A percentile compares a stretch with the other conserved stretches of the same genome.
Evolutionary conservation across 2,888 invertebrate genomes (phyloP).

Genomic region (Drymonia ruficornis): DNA sequence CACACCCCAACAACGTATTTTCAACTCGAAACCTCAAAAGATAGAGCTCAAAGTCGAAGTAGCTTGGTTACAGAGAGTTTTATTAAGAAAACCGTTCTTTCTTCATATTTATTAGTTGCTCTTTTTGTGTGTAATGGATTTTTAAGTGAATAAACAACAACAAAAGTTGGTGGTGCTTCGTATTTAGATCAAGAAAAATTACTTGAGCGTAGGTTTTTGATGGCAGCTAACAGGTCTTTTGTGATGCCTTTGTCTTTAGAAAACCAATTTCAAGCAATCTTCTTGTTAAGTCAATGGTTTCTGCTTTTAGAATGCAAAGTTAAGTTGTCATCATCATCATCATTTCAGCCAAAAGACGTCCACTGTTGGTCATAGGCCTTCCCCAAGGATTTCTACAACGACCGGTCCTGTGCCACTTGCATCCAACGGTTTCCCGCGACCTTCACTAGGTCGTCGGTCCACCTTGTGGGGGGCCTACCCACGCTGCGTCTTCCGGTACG

Average conservation of each 20-base stretch:
- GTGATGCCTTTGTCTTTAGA: neutral
- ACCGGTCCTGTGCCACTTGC: no score
- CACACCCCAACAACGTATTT: slow-evolving; percentile 19
- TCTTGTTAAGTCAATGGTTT: slow-evolving; percentile 5
- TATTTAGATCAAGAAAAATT: slow-evolving; percentile 39
- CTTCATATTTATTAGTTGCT: slow-evolving; percentile 78
- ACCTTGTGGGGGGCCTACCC: no score
- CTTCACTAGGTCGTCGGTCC: no score
- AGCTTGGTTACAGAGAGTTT: slow-evolving; percentile 37
- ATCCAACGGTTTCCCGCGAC: no score
- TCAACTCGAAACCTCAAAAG: slow-evolving; percentile 8
- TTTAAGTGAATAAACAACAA: slow-evolving; percentile 80
- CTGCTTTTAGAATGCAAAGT: neutral
- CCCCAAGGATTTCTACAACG: no score
- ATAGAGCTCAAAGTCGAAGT: slow-evolving; percentile 31
- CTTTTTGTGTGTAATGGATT: slow-evolving; percentile 80
- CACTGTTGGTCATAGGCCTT: no score
- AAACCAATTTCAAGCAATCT: neutral
- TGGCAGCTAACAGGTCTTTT: neutral
- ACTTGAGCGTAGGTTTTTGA: slow-evolving; percentile 16
- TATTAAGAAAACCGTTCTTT: slow-evolving; percentile 59
- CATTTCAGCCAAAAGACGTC: no score
- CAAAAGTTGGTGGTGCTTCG: slow-evolving; percentile 46
- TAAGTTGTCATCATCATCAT: neutral
- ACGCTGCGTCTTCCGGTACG: no score